A percentile compares a stretch with the other conserved stretches of the same genome.
phyloP scores from a whole-genome alignment of 2,888 invertebrate genomes.

The Capitulum mitella region DNA sequence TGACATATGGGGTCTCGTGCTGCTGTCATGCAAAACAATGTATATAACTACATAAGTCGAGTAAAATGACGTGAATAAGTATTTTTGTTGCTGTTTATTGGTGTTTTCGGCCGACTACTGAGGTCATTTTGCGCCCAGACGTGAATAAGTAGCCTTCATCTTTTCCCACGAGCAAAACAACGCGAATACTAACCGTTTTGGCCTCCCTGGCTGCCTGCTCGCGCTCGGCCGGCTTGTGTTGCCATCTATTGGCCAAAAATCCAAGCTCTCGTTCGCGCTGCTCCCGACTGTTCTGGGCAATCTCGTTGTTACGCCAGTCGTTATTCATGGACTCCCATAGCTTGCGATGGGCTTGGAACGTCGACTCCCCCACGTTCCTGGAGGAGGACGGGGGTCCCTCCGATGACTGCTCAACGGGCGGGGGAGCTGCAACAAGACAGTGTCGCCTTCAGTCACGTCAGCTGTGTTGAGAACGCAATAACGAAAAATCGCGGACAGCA shows the following conservation, averaged over 20 bases:
- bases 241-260: background rate
- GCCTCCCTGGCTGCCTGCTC: background rate
- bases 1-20: too few species aligned
- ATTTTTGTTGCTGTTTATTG: too few species aligned
- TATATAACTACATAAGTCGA: too few species aligned
- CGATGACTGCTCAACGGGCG: background rate
- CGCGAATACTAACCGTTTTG: background rate
- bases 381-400: background rate
- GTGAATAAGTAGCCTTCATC: too few species aligned
- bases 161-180: too few species aligned
- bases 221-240: background rate
- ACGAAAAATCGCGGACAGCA: too few species aligned
- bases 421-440: background rate
- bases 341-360: background rate
- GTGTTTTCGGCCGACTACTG: too few species aligned
- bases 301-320: background rate
- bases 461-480: too few species aligned
- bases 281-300: background rate
- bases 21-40: too few species aligned
- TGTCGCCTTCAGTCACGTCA: too few species aligned
- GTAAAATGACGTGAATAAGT: too few species aligned
- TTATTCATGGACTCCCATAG: conserved; percentile 10
- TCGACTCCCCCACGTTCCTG: background rate
- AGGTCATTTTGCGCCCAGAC: too few species aligned
- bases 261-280: background rate